Percentiles rank a stretch among this genome's conserved stretches.
These are phyloP conservation scores for Myxocyprinus asiaticus DNA, from an alignment of 2,113 vertebrate species.

Conservation along the genomic window DNA sequence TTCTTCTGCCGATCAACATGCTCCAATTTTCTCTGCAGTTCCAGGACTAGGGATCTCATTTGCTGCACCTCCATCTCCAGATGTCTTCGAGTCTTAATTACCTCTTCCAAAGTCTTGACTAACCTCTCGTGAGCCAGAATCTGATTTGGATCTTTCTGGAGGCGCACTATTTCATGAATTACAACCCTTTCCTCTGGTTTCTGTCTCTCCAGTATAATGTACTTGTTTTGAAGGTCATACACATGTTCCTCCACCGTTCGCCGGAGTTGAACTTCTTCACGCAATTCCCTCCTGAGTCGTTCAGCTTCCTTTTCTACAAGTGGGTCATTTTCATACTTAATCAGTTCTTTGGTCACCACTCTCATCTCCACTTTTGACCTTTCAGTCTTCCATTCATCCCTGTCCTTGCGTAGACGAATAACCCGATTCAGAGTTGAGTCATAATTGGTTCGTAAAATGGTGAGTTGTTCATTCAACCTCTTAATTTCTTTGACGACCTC, in stretches of 20 bases:
- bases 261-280: conserved; percentile 80
- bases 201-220: conserved; percentile 85
- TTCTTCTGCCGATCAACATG: conserved; percentile 85
- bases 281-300: conserved; percentile 80
- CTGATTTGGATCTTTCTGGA: conserved; percentile 87
- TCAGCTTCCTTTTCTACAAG: conserved; percentile 89
- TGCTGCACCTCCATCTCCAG: conserved; percentile 86
- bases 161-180: conserved; percentile 82
- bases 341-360: conserved; percentile 85
- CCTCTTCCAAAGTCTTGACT: conserved; percentile 81
- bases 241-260: conserved; percentile 81
- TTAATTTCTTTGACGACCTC: conserved; percentile 88
- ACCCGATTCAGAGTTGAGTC: conserved; percentile 80
- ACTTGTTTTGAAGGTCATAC: conserved; percentile 87
- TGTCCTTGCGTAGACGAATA: conserved; percentile 81
- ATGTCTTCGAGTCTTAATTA: conserved; percentile 78
- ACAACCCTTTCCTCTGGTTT: conserved; percentile 89
- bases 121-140: conserved; percentile 82
- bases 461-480: conserved; percentile 83
- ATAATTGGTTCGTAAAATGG: conserved; percentile 77
- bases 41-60: conserved; percentile 74
- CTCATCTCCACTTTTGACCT: conserved; percentile 89
- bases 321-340: conserved; percentile 89
- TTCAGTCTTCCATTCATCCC: conserved; percentile 84
- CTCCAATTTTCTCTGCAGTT: conserved; percentile 80